A percentile compares a stretch with the other conserved stretches of the same genome.
Evolutionary conservation across 2,888 invertebrate species (phyloP).

Genomic region (Cinara cedri): DNA sequence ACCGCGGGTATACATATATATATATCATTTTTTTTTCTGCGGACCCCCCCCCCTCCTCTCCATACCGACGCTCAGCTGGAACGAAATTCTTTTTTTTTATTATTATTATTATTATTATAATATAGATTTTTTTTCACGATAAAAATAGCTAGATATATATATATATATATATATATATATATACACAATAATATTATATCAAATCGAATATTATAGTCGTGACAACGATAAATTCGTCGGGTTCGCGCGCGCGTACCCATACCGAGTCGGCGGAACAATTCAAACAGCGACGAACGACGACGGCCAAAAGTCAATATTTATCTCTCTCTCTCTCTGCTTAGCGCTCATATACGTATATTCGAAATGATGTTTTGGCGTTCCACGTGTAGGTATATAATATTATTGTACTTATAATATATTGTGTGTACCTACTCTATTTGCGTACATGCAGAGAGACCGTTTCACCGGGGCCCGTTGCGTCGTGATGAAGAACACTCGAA

Average conservation of each 20-base stretch:
- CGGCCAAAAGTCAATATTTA: conserved; percentile 47
- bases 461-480: conserved; percentile 13
- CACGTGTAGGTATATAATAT: not conserved
- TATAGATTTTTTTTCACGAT: conserved; percentile 33
- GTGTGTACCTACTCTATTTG: not conserved
- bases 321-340: not conserved
- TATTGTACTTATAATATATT: no score
- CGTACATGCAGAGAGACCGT: conserved; percentile 14
- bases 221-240: conserved; percentile 41
- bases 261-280: conserved; percentile 1
- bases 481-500: conserved; percentile 47
- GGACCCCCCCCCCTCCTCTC: no score
- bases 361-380: conserved; percentile 32
- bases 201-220: conserved; percentile 1
- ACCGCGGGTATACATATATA: no score
- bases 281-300: conserved; percentile 25
- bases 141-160: not conserved
- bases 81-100: not conserved
- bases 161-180: no score
- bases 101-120: conserved; percentile 17
- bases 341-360: not conserved
- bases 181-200: no score
- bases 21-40: no score
- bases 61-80: no score
- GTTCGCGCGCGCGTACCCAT: not conserved